Percentiles rank a stretch among this genome's conserved stretches.
Conservation (phyloP, 2,888 invertebrate species). For the Nomada goodeniana region DNA sequence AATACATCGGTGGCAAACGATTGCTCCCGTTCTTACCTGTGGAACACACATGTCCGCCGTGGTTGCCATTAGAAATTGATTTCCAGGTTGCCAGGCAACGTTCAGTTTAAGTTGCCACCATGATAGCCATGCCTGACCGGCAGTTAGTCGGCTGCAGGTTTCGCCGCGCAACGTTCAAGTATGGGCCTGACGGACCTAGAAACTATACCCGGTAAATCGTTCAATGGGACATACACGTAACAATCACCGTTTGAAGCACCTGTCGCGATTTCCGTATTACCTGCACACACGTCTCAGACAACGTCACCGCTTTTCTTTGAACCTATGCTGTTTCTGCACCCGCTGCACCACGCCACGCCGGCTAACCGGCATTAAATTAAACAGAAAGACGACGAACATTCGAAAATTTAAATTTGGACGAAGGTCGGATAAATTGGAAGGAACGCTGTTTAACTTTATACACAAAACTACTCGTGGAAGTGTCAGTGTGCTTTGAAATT, state of each 20-base stretch:
- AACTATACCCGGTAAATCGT: constrained; percentile 79
- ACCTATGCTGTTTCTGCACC: not conserved
- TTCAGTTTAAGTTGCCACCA: constrained; percentile 75
- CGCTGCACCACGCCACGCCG: constrained; percentile 11
- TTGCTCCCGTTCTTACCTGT: constrained; percentile 59
- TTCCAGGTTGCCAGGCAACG: constrained; percentile 80
- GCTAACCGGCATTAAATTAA: constrained; percentile 5
- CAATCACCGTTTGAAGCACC: constrained; percentile 37
- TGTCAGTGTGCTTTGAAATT: not conserved
- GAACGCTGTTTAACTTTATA: not conserved
- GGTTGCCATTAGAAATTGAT: constrained; percentile 78
- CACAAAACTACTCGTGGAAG: not conserved
- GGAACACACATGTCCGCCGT: constrained; percentile 46
- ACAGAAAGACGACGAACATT: not conserved
- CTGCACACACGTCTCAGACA: not conserved
- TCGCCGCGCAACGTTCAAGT: constrained; percentile 76
- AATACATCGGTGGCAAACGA: constrained; percentile 45
- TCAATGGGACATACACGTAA: constrained; percentile 29
- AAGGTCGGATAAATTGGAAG: too few relatives aligned
- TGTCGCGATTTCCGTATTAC: not conserved
- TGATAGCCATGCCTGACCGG: constrained; percentile 73
- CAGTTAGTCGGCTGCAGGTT: constrained; percentile 77
- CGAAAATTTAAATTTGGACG: not conserved
- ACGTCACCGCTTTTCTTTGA: not conserved
- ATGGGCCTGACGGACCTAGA: constrained; percentile 81